These are phyloP conservation scores for Oenanthe melanoleuca DNA, from an alignment of 2,113 vertebrate species.

Conservation along the genomic window DNA sequence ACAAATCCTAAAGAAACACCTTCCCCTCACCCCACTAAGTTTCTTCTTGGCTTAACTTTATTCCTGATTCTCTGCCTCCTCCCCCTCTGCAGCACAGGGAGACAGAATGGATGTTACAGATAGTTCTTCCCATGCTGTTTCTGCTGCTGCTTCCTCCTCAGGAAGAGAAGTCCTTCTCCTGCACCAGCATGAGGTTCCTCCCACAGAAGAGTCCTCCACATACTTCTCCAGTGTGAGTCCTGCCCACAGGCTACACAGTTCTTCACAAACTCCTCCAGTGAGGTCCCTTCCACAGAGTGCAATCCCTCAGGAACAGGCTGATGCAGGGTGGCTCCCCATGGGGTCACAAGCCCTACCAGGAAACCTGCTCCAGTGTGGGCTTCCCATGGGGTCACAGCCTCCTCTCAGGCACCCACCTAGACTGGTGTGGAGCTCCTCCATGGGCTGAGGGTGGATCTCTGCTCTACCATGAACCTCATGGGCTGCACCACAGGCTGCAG, in stretches of 20 bases:
- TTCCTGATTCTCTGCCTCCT: not conserved
- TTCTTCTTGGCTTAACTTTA: not conserved
- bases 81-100: not conserved
- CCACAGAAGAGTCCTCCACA: not conserved
- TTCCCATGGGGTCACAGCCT: too few species aligned
- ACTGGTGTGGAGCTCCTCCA: not conserved
- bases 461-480: not conserved
- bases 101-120: not conserved
- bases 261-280: not conserved
- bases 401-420: too few species aligned
- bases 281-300: not conserved
- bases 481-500: not conserved
- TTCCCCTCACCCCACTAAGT: not conserved
- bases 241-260: not conserved
- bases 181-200: not conserved
- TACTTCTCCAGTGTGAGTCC: not conserved
- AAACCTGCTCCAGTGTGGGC: not conserved
- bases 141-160: not conserved
- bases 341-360: not conserved
- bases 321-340: not conserved
- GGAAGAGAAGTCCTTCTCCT: not conserved
- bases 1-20: not conserved
- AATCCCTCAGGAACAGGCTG: not conserved
- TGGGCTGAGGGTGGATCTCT: not conserved
- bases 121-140: not conserved